Evolutionary conservation across 2,888 invertebrate genomes (phyloP).

Genomic region (Rhagium mordax): DNA sequence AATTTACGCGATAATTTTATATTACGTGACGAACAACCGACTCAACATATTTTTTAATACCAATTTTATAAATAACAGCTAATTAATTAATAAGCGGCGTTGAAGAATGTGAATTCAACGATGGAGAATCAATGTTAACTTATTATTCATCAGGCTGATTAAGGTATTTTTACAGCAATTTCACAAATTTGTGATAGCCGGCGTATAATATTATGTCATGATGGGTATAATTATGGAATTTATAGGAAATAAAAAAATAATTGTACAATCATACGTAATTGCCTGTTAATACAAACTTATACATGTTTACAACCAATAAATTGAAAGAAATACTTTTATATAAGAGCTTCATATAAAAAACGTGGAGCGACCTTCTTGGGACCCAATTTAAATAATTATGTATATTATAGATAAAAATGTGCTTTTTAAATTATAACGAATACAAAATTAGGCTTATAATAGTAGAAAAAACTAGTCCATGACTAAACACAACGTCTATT

Average conservation of each 20-base stretch:
- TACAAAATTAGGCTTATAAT: constrained; percentile 4
- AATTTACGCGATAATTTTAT: too few species aligned
- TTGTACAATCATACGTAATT: background rate
- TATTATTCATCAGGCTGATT: background rate
- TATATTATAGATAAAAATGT: constrained; percentile 9
- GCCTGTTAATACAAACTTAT: background rate
- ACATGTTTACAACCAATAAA: background rate
- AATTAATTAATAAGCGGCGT: background rate
- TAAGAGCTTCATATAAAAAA: background rate
- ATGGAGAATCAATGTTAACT: background rate
- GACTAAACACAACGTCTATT: constrained; percentile 16
- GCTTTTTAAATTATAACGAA: background rate
- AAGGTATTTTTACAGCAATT: background rate
- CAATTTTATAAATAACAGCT: background rate
- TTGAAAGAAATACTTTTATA: constrained; percentile 3
- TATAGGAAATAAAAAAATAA: constrained; percentile 7
- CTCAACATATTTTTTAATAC: background rate
- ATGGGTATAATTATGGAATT: constrained; percentile 12
- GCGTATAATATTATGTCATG: constrained; percentile 13
- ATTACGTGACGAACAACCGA: too few species aligned
- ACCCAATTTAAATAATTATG: constrained; percentile 15
- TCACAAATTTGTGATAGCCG: background rate
- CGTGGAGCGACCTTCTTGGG: background rate
- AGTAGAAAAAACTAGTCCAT: constrained; percentile 9
- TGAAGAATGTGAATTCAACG: background rate